These are phyloP conservation scores for Aspidapion aeneum DNA, from an alignment of 2,888 invertebrate genomes.

Conservation along the genomic window DNA sequence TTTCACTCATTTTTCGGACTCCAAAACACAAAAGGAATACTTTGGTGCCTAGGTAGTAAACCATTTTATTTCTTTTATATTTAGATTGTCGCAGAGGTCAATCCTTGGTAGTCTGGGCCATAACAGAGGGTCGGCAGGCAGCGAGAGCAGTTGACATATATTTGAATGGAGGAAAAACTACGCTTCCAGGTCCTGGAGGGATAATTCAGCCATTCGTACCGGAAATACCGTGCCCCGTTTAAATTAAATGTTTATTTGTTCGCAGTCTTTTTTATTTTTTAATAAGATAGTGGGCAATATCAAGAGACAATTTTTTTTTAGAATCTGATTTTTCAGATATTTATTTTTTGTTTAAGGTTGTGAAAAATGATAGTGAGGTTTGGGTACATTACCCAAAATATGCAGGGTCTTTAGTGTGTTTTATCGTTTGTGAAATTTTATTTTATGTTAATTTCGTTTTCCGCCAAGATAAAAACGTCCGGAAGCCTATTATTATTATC, in stretches of 20 bases:
- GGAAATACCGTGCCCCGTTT: slow-evolving; percentile 40
- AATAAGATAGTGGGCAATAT: background rate
- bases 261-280: background rate
- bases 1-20: too few species aligned
- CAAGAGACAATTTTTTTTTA: background rate
- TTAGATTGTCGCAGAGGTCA: slow-evolving; percentile 98
- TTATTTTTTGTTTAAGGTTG: background rate
- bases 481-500: too few species aligned
- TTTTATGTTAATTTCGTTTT: too few species aligned
- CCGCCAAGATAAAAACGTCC: too few species aligned
- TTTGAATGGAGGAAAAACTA: slow-evolving; percentile 71
- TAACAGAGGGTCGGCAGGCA: slow-evolving; percentile 96
- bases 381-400: too few species aligned
- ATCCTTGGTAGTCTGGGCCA: slow-evolving; percentile 98
- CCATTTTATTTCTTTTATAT: too few species aligned
- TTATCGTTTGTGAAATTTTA: too few species aligned
- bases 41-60: too few species aligned
- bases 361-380: background rate
- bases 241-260: too few species aligned
- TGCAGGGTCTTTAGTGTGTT: too few species aligned
- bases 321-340: background rate
- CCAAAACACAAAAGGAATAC: too few species aligned
- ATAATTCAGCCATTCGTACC: slow-evolving; percentile 56
- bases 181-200: slow-evolving; percentile 91
- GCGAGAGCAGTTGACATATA: slow-evolving; percentile 89